Evolutionary conservation across 1,140 invertebrate genomes (phyloP).

Genomic region (Pogonognathellus flavescens): DNA sequence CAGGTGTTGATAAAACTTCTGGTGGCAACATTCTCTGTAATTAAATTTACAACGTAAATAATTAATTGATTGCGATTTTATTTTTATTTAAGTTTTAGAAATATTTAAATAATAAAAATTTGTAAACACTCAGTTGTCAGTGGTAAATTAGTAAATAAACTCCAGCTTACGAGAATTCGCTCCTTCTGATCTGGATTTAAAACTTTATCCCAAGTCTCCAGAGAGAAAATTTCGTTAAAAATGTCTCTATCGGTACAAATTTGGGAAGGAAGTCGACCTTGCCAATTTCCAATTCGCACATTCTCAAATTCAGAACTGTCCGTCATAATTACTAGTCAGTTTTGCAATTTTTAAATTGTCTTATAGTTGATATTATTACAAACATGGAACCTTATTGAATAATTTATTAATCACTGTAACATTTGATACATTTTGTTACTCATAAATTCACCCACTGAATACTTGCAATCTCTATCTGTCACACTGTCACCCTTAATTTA

Average conservation of each 20-base stretch:
- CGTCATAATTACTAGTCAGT: constrained; percentile 31
- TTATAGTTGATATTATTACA: too few species aligned
- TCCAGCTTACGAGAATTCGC: constrained; percentile 61
- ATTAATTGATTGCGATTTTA: too few species aligned
- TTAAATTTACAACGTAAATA: too few species aligned
- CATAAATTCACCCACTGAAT: too few species aligned
- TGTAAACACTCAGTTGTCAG: too few species aligned
- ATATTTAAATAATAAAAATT: too few species aligned
- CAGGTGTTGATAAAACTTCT: constrained; percentile 54
- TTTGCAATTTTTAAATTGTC: too few species aligned
- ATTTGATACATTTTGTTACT: not conserved
- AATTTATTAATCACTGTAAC: not conserved
- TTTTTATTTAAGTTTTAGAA: too few species aligned
- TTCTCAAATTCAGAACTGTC: constrained; percentile 59
- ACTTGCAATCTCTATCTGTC: too few species aligned
- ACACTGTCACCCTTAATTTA: too few species aligned
- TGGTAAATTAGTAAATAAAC: too few species aligned
- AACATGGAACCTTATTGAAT: not conserved
- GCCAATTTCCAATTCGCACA: constrained; percentile 62
- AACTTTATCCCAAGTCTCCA: constrained; percentile 64
- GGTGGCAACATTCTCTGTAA: constrained; percentile 59
- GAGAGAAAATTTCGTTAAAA: constrained; percentile 65
- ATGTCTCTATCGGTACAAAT: constrained; percentile 64
- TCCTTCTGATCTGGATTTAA: constrained; percentile 59
- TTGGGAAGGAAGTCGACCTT: constrained; percentile 60